A percentile compares a stretch with the other conserved stretches of the same genome.
phyloP scores from a whole-genome alignment of 2,888 invertebrate species.

The Pterostichus madidus region DNA sequence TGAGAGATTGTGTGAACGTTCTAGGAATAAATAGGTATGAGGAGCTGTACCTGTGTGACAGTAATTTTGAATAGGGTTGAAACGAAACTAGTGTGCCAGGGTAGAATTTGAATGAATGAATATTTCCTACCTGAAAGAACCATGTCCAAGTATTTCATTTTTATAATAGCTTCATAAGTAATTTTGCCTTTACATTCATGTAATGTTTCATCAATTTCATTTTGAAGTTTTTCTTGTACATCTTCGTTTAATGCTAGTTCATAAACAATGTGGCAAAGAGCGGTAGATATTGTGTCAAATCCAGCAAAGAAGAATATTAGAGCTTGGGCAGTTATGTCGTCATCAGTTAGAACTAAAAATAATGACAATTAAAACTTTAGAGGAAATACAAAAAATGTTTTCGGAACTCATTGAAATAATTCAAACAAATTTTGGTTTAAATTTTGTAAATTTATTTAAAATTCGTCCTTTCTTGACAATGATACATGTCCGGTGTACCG shows the following conservation, averaged over 20 bases:
- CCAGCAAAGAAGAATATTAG: conserved; percentile 79
- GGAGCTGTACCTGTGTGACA: no score
- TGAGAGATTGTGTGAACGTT: no score
- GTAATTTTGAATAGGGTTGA: no score
- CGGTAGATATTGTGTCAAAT: conserved; percentile 77
- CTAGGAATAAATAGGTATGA: no score
- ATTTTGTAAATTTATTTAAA: no score
- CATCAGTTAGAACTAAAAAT: conserved; percentile 76
- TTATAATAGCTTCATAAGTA: conserved; percentile 47
- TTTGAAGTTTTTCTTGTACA: conserved; percentile 76
- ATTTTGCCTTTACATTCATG: conserved; percentile 43
- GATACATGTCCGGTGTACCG: no score
- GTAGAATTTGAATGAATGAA: no score
- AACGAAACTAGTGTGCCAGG: no score
- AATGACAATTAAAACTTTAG: neutral
- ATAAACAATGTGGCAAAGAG: conserved; percentile 75
- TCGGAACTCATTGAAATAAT: no score
- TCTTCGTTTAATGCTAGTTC: conserved; percentile 77
- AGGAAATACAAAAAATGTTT: no score
- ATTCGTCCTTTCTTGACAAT: no score
- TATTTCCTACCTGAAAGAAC: conserved; percentile 70
- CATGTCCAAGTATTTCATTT: conserved; percentile 64
- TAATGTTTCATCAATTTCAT: conserved; percentile 71
- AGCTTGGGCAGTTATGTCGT: conserved; percentile 77
- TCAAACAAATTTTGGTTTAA: no score